Evolutionary conservation across 2,113 vertebrate species (phyloP), one percentile per base, ranked within the genome.

Genomic region (Circaetus cinerascens): DNA sequence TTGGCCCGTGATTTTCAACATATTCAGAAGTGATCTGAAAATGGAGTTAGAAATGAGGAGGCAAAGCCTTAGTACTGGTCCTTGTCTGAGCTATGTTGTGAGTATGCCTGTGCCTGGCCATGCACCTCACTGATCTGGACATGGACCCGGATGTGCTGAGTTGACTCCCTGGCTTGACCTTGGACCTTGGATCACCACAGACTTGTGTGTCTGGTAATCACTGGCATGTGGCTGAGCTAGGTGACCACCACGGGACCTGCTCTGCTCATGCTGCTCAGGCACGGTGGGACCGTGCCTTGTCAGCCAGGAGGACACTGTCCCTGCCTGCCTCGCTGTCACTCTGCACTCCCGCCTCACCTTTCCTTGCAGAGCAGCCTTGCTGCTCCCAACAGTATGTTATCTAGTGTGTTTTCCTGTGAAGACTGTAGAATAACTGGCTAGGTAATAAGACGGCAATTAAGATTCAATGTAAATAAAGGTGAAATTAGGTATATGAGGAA

Each of bases 11-110:
- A 55, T 66, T 76, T 75, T 72, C 32, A n/a, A 46, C 21, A 32
- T 43, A 76, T 15, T 55, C 1, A 1, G 32, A 50, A 76, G 9
- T 60, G 32, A 81, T 45, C 57, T 56, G 63, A 55, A 81, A 71
- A 55, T 20, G 13, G 69, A 75, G 27, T 48, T 69, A 55, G 50
- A 27, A 40, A 45, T 16, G 25, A 72, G 27, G 45, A 86, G 51
- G 25, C 55, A 85, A 68, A 85, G 43, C 15, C 55, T 41, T 51
- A 55, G 10, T 50, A 45, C n/a, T 20, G 23, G 32, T 72, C 40
- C n/a, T 66, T 53, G 21, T 41, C 46, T 45, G 57, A 86, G 63
- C 32, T 67, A 11, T 0, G 0, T 9, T 86, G 30, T 0, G 2
- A 72, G 51, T 19, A 38, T 23, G 7, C 19, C 43, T 48, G 13